phyloP scores from a whole-genome alignment of 2,888 invertebrate species.

The Lydus trimaculatus region DNA sequence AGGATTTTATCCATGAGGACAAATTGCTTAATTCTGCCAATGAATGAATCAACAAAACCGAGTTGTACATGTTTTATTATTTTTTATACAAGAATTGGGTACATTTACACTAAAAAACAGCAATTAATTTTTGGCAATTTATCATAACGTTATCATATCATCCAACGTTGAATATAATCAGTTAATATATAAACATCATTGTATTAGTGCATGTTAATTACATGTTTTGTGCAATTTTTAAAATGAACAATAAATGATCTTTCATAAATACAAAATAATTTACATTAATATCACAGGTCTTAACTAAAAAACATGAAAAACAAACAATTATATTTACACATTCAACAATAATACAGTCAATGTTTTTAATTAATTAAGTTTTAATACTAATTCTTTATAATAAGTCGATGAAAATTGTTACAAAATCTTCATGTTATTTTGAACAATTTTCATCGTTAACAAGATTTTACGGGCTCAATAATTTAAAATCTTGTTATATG shows the following conservation, averaged over 20 bases:
- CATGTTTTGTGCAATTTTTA: constrained; percentile 14
- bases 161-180: too few relatives aligned
- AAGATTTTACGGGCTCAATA: constrained; percentile 54
- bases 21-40: too few relatives aligned
- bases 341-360: constrained; percentile 25
- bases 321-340: constrained; percentile 31
- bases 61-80: background rate
- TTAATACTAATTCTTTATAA: background rate
- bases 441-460: constrained; percentile 26
- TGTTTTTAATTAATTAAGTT: constrained; percentile 21
- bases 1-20: too few relatives aligned
- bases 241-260: constrained; percentile 2
- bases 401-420: constrained; percentile 20
- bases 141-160: background rate
- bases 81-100: background rate
- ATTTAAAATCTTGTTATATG: constrained; percentile 46
- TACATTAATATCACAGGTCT: constrained; percentile 50
- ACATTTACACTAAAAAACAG: background rate
- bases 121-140: background rate
- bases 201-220: constrained; percentile 1
- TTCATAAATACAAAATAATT: constrained; percentile 17
- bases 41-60: background rate
- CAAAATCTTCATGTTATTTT: constrained; percentile 6
- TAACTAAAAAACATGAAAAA: constrained; percentile 39
- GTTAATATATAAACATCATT: background rate